Percentiles rank a stretch among this genome's conserved stretches.
phyloP scores from a whole-genome alignment of 2,113 vertebrate species.

The Petaurus breviceps region DNA sequence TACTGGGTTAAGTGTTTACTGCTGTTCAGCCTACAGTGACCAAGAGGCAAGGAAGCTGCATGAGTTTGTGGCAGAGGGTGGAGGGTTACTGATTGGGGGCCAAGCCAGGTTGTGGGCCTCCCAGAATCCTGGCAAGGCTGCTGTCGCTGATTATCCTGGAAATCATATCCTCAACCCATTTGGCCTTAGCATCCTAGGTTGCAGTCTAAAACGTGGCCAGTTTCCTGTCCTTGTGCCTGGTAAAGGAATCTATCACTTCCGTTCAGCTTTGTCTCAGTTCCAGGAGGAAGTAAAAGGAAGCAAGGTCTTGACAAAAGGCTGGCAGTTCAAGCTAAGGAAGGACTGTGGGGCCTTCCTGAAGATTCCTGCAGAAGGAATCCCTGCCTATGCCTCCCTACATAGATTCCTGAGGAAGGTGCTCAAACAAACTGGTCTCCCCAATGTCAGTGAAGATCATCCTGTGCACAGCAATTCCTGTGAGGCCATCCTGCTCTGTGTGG shows the following conservation, averaged over 20 bases:
- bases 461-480: slow-evolving; percentile 78
- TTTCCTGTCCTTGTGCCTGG: slow-evolving; percentile 72
- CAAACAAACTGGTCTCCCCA: slow-evolving; percentile 77
- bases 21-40: slow-evolving; percentile 59
- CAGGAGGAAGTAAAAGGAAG: slow-evolving; percentile 60
- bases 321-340: slow-evolving; percentile 59
- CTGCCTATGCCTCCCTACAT: slow-evolving; percentile 81
- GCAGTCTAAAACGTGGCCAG: slow-evolving; percentile 52
- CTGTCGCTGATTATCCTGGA: slow-evolving; percentile 81
- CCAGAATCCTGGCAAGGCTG: slow-evolving; percentile 67
- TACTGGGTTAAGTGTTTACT: slow-evolving; percentile 48
- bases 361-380: slow-evolving; percentile 77
- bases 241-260: slow-evolving; percentile 84
- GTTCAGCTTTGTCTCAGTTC: slow-evolving; percentile 82
- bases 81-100: slow-evolving; percentile 88
- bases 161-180: slow-evolving; percentile 84
- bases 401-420: slow-evolving; percentile 82
- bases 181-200: slow-evolving; percentile 85
- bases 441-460: slow-evolving; percentile 80
- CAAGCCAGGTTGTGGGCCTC: slow-evolving; percentile 90
- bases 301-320: slow-evolving; percentile 18
- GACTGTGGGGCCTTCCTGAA: slow-evolving; percentile 82
- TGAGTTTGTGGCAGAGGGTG: slow-evolving; percentile 88
- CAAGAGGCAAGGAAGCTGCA: slow-evolving; percentile 75
- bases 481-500: slow-evolving; percentile 83